These are phyloP conservation scores for Centropus unirufus DNA, from an alignment of 2,113 vertebrate species.

Conservation along the genomic window DNA sequence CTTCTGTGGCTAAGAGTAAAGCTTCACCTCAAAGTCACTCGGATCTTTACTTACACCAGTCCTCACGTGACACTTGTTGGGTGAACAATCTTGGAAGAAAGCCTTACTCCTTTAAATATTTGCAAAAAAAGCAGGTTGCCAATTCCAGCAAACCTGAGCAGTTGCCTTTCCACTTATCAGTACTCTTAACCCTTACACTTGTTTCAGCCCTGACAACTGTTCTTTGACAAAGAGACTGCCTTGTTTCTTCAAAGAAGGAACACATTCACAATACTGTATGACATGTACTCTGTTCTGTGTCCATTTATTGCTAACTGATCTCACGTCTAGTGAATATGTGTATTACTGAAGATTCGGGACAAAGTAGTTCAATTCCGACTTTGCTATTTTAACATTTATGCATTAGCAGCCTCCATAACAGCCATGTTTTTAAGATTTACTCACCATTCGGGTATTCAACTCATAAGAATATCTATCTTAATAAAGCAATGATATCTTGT, in stretches of 20 bases:
- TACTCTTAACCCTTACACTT: conserved; percentile 16
- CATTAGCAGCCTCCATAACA: neutral
- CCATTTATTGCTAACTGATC: neutral
- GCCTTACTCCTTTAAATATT: neutral
- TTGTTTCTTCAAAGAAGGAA: conserved; percentile 9
- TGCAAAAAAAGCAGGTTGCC: neutral
- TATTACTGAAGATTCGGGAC: neutral
- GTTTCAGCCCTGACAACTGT: conserved; percentile 40
- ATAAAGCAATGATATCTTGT: neutral
- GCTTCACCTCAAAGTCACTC: neutral
- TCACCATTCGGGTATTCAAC: neutral
- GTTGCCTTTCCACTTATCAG: conserved; percentile 32
- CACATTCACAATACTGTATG: neutral
- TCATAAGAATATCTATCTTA: neutral
- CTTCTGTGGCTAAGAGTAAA: neutral
- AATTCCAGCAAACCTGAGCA: conserved; percentile 4
- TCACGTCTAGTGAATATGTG: neutral
- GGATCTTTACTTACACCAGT: neutral
- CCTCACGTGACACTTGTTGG: neutral
- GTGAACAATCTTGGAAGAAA: conserved; percentile 13
- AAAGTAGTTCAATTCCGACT: neutral
- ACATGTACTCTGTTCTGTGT: neutral
- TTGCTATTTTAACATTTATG: neutral
- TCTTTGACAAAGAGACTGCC: conserved; percentile 23
- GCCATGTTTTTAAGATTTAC: neutral